Percentiles rank a stretch among this genome's conserved stretches.
Evolutionary conservation across 2,113 vertebrate species (phyloP).

Genomic region (Semnornis frantzii): DNA sequence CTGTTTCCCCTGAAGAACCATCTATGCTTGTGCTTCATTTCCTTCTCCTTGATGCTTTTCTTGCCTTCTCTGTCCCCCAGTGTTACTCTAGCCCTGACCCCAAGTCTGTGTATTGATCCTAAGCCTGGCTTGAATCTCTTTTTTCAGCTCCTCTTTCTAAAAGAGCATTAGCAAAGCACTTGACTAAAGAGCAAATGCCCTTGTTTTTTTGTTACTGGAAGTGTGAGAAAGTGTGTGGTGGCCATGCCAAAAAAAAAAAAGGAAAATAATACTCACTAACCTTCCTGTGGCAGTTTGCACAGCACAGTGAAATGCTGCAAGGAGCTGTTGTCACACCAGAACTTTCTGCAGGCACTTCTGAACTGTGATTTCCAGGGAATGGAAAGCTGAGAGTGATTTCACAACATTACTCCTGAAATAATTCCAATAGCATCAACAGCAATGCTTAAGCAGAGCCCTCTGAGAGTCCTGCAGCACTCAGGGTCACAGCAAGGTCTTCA

Average conservation of each 20-base stretch:
- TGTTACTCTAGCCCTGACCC: neutral
- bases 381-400: slow-evolving; percentile 20
- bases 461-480: neutral
- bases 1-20: neutral
- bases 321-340: neutral
- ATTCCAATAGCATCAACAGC: neutral
- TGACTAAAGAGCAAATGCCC: slow-evolving; percentile 26
- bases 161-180: slow-evolving; percentile 19
- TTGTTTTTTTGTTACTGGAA: slow-evolving; percentile 49
- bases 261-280: neutral
- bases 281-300: neutral
- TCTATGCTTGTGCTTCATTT: neutral
- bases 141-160: slow-evolving; percentile 10
- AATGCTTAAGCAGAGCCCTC: neutral
- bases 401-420: slow-evolving; percentile 34
- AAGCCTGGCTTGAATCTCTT: neutral
- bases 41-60: neutral
- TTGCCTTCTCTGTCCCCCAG: neutral
- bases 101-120: slow-evolving; percentile 1
- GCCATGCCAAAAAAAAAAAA: neutral
- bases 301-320: neutral
- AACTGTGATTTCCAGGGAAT: slow-evolving; percentile 39
- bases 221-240: neutral
- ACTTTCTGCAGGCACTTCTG: slow-evolving; percentile 5
- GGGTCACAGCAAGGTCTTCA: neutral